These are phyloP conservation scores for Bombus confusus DNA, from an alignment of 1,140 invertebrate genomes.

Conservation along the genomic window DNA sequence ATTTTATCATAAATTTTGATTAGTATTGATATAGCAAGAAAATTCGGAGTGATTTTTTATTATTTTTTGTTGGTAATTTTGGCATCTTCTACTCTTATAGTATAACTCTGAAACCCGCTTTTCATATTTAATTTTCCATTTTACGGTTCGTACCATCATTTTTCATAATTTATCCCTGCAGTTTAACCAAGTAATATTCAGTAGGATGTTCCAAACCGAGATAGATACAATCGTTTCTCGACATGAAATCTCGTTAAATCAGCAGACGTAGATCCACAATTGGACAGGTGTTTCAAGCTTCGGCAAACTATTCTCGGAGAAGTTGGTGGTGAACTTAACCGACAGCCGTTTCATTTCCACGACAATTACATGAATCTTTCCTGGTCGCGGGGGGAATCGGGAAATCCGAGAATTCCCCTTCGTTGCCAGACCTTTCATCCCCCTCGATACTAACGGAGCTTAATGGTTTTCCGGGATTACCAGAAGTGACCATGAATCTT, in stretches of 20 bases:
- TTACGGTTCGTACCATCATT: too few species aligned
- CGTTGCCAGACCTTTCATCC: conserved; percentile 16
- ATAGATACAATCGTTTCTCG: not conserved
- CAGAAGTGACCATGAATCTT: conserved; percentile 10
- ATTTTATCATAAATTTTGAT: too few species aligned
- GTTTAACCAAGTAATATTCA: too few species aligned
- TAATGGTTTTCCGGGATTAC: conserved; percentile 51
- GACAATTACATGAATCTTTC: conserved; percentile 26
- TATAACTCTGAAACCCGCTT: not conserved
- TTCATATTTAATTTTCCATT: too few species aligned
- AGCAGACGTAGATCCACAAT: not conserved
- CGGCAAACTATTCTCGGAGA: not conserved
- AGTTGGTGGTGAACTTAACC: not conserved
- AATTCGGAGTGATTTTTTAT: not conserved
- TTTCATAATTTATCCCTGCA: too few species aligned
- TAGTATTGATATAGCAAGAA: not conserved
- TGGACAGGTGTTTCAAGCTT: not conserved
- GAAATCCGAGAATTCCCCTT: not conserved
- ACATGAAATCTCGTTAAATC: not conserved
- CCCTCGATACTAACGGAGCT: conserved; percentile 31
- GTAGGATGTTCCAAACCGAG: too few species aligned
- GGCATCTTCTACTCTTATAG: not conserved
- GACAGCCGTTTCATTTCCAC: conserved; percentile 2
- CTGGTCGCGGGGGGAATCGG: not conserved
- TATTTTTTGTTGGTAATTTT: not conserved